Conservation (phyloP, 2,888 invertebrate species). For the Spodoptera picta region DNA sequence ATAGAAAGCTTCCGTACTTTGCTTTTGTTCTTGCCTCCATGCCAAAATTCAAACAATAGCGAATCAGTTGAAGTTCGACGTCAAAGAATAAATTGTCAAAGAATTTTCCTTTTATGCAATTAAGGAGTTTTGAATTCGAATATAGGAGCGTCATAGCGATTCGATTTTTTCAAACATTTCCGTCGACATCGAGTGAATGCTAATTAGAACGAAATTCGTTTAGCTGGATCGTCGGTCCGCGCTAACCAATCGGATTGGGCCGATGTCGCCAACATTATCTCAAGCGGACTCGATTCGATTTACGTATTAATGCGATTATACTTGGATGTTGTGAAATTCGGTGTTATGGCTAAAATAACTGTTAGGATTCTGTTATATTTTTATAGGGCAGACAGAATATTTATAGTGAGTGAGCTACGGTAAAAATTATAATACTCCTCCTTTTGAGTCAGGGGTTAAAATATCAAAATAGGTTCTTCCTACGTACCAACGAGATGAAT, state of each 20-base stretch:
- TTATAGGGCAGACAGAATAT: no score
- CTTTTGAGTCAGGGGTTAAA: no score
- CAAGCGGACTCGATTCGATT: conserved; percentile 35
- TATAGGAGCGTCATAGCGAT: conserved; percentile 19
- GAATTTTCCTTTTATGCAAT: conserved; percentile 13
- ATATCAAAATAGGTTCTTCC: no score
- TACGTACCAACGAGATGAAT: no score
- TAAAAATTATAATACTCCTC: no score
- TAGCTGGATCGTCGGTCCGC: conserved; percentile 34
- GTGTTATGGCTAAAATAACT: conserved; percentile 15
- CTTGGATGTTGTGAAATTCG: conserved; percentile 11
- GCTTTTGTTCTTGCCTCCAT: background rate
- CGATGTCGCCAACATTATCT: conserved; percentile 44
- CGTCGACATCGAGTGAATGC: conserved; percentile 39
- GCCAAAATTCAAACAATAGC: conserved; percentile 15
- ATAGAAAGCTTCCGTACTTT: conserved; percentile 9
- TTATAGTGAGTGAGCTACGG: no score
- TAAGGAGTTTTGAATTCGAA: conserved; percentile 22
- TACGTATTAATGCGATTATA: conserved; percentile 45
- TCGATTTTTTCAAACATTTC: conserved; percentile 36
- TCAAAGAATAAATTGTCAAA: conserved; percentile 2
- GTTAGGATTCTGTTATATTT: background rate
- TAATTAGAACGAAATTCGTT: conserved; percentile 53
- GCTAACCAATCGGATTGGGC: conserved; percentile 38
- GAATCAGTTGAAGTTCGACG: conserved; percentile 15